Base-by-base conservation (phyloP, 2,797 vertebrate species). In the Malurus leucopterus region DNA sequence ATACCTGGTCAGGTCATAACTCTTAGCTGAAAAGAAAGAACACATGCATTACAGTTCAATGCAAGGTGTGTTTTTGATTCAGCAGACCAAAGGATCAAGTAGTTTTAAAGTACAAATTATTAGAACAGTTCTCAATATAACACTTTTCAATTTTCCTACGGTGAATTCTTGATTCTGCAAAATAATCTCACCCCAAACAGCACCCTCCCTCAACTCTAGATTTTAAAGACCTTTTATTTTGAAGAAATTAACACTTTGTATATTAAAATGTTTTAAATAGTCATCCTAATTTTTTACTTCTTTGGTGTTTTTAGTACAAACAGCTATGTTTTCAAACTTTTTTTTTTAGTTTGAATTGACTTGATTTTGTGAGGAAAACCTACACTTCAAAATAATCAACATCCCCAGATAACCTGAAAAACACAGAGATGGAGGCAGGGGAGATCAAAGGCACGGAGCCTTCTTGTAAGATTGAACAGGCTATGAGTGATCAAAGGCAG, bases 401-500 rank as follows among this genome's bases (percentile, higher is more conserved):
- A 89, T 71, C 43, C 43, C 59, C 55, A 83, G 70, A 72, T 70
- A 92, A 89, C 34, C 76, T 80, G 59, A 92, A 75, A 38, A 83
- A 72, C 41, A 49, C 0, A 87, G 57, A 82, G 75, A 83, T 0
- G 2, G 73, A 86, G 46, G 15, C 44, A 92, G 59, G 89, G 32
- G 61, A 94, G 91, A 93, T 95, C 93, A 95, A 95, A 94, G 87
- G 58, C 65, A 49, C 6, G 0, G 58, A 89, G 63, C 13, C 38
- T 89, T 84, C 91, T 87, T 7, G 13, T 79, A 93, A 92, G 83
- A 93, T 47, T 88, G 87, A 94, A 85, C 80, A 94, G 76, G 83
- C 34, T 92, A 29, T 59, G 70, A 75, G 67, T 89, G 94, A 94
- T 95, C 94, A 95, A 94, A 95, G 85, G 76, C 85, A 93, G 30